Evolutionary conservation across 2,113 vertebrate genomes (phyloP).

Genomic region (Lates calcarifer): DNA sequence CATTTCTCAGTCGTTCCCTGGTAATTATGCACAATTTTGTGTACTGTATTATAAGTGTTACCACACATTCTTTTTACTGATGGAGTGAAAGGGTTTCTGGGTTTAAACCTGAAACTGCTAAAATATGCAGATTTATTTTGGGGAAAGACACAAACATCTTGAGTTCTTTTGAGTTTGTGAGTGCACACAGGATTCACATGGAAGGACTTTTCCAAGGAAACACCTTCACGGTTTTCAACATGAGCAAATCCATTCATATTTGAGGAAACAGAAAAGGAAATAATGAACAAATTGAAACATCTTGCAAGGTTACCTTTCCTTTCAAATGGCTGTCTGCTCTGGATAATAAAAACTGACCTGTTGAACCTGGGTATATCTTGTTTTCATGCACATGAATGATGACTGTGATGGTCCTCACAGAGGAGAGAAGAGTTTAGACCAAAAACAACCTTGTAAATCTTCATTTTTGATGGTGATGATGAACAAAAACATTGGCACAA

Average conservation of each 20-base stretch:
- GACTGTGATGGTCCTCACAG: neutral
- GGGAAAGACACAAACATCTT: too few relatives aligned
- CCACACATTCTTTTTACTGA: too few relatives aligned
- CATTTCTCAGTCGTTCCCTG: too few relatives aligned
- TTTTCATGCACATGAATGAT: conserved; percentile 5
- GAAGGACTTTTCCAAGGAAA: neutral
- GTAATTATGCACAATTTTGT: too few relatives aligned
- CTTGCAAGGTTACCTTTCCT: neutral
- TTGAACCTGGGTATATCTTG: neutral
- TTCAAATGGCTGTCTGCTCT: neutral
- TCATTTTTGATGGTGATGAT: neutral
- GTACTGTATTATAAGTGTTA: too few relatives aligned
- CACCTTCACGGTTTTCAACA: neutral
- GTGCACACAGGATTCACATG: too few relatives aligned
- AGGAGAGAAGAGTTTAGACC: neutral
- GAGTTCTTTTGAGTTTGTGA: too few relatives aligned
- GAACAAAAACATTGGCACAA: neutral
- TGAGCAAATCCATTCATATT: neutral
- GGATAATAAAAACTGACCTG: neutral
- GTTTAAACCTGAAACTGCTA: too few relatives aligned
- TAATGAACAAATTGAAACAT: neutral
- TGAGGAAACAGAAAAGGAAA: neutral
- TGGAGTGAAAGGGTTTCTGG: too few relatives aligned
- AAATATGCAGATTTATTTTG: too few relatives aligned
- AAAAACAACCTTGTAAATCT: neutral